phyloP scores from a whole-genome alignment of 2,888 invertebrate species.

The Aporophyla lueneburgensis region DNA sequence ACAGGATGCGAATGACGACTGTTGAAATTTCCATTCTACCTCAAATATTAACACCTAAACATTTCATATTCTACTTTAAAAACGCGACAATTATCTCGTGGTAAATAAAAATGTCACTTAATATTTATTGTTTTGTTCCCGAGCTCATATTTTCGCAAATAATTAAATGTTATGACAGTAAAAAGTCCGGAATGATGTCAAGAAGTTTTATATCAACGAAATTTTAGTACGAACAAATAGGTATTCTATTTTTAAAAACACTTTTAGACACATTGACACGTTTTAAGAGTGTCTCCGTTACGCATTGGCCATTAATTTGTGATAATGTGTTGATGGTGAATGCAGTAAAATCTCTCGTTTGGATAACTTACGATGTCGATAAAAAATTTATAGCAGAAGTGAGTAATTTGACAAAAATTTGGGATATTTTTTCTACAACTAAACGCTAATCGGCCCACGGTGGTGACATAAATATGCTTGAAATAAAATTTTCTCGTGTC shows the following conservation, averaged over 20 bases:
- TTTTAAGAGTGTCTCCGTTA: conserved; percentile 39
- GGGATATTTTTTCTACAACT: conserved; percentile 1
- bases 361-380: conserved; percentile 32
- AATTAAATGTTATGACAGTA: conserved; percentile 58
- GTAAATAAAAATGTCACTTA: conserved; percentile 35
- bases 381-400: conserved; percentile 17
- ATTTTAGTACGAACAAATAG: conserved; percentile 48
- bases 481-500: too few relatives aligned
- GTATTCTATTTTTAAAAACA: conserved; percentile 49
- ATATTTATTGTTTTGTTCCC: conserved; percentile 16
- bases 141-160: conserved; percentile 42
- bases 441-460: background rate
- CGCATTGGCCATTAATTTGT: conserved; percentile 49
- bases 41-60: conserved; percentile 33
- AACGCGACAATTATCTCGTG: conserved; percentile 40
- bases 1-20: conserved; percentile 38
- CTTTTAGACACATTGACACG: conserved; percentile 55
- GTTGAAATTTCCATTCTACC: conserved; percentile 49
- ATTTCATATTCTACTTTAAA: conserved; percentile 40
- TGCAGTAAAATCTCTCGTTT: conserved; percentile 30
- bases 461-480: conserved; percentile 19
- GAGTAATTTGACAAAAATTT: conserved; percentile 35
- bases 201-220: conserved; percentile 47
- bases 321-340: conserved; percentile 38
- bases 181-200: conserved; percentile 45